Evolutionary conservation across 2,113 vertebrate genomes (phyloP).

Genomic region (Sigmodon hispidus): DNA sequence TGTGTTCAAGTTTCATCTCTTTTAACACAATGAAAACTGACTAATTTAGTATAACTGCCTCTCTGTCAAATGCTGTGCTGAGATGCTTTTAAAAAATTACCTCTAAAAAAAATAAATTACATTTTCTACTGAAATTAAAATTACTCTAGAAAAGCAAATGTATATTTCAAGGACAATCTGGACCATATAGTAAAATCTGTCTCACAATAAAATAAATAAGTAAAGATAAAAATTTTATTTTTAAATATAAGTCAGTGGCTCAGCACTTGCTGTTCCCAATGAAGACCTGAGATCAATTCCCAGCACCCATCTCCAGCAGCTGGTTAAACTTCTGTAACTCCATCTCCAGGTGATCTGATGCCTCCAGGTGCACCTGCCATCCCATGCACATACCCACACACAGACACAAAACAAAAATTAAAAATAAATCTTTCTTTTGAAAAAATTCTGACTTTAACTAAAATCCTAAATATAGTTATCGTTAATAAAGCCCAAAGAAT

Average conservation of each 20-base stretch:
- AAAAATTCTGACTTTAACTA: background rate
- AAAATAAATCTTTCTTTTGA: background rate
- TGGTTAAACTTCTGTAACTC: background rate
- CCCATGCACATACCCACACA: background rate
- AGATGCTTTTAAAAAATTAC: background rate
- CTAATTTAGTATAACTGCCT: constrained; percentile 15
- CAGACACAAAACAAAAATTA: background rate
- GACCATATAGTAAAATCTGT: background rate
- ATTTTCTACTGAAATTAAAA: background rate
- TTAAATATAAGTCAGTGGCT: background rate
- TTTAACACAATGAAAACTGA: constrained; percentile 46
- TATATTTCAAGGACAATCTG: background rate
- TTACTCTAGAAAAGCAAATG: background rate
- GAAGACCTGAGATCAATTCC: too few species aligned
- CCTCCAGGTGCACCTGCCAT: background rate
- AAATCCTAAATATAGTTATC: background rate
- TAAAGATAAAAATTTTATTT: background rate
- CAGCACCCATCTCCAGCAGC: background rate
- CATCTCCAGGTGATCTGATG: background rate
- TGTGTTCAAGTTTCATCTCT: background rate
- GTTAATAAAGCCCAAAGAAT: background rate
- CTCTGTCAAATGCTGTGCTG: background rate
- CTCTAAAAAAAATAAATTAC: background rate
- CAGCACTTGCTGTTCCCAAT: background rate
- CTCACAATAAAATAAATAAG: background rate